These are phyloP conservation scores for Geopemphigus sp. DNA, from an alignment of 1,140 invertebrate species.

Conservation along the genomic window DNA sequence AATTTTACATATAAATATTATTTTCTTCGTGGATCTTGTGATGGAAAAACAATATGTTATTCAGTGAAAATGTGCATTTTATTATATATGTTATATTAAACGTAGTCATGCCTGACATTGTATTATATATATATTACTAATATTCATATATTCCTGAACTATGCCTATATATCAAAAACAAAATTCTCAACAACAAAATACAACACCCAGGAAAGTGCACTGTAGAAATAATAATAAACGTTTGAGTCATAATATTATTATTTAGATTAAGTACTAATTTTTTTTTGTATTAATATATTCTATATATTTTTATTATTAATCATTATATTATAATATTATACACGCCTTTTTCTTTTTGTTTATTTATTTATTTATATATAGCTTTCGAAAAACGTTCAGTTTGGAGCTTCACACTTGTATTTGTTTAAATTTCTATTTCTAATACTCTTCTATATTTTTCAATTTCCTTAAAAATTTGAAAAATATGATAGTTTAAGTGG, in stretches of 20 bases:
- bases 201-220: neutral
- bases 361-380: too few species aligned
- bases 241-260: slow-evolving; percentile 8
- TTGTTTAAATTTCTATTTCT: neutral
- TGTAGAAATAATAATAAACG: slow-evolving; percentile 1
- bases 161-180: neutral
- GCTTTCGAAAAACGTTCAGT: neutral
- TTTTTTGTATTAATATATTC: neutral
- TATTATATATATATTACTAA: neutral
- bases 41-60: slow-evolving; percentile 3
- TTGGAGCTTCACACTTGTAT: neutral
- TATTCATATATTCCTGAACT: neutral
- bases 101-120: neutral
- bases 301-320: neutral
- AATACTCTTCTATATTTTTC: neutral
- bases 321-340: neutral
- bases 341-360: neutral
- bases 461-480: neutral
- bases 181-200: neutral
- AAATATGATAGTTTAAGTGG: neutral
- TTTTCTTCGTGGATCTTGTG: neutral
- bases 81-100: neutral
- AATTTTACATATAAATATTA: slow-evolving; percentile 56
- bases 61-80: neutral
- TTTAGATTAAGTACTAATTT: slow-evolving; percentile 13